phyloP scores from a whole-genome alignment of 1,140 invertebrate genomes.

The Rhopalosiphum padi region DNA sequence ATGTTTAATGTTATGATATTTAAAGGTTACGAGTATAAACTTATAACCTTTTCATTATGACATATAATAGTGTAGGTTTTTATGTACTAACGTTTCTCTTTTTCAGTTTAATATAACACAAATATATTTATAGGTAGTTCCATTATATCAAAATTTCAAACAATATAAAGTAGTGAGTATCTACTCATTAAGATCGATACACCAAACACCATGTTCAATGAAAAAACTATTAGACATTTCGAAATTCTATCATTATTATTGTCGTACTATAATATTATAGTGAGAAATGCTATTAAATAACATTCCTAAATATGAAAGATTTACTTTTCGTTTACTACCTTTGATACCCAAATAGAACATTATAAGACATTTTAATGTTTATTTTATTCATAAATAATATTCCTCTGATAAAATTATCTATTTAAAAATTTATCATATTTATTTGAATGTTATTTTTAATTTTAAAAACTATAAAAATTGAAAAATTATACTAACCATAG shows the following conservation, averaged over 20 bases:
- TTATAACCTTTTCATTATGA: not conserved
- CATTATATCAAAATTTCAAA: not conserved
- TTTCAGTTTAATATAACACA: not conserved
- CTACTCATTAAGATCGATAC: not conserved
- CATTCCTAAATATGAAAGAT: not conserved
- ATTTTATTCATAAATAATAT: not conserved
- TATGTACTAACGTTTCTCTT: not conserved
- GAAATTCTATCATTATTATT: not conserved
- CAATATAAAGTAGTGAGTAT: not conserved
- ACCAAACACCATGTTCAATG: not conserved
- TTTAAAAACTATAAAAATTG: too few relatives aligned
- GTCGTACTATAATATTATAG: not conserved
- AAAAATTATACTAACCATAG: too few relatives aligned
- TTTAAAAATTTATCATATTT: too few relatives aligned
- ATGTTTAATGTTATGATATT: constrained; percentile 1
- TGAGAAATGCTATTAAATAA: not conserved
- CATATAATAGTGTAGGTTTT: not conserved
- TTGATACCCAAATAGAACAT: not conserved
- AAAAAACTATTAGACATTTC: not conserved
- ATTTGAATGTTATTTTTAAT: too few relatives aligned
- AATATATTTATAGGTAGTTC: not conserved
- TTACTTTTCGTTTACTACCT: too few relatives aligned
- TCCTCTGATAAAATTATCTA: too few relatives aligned
- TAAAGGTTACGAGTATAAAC: not conserved
- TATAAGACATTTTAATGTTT: not conserved